These are phyloP conservation scores for Salmo trutta DNA, from an alignment of 2,797 vertebrate genomes.

Conservation along the genomic window DNA sequence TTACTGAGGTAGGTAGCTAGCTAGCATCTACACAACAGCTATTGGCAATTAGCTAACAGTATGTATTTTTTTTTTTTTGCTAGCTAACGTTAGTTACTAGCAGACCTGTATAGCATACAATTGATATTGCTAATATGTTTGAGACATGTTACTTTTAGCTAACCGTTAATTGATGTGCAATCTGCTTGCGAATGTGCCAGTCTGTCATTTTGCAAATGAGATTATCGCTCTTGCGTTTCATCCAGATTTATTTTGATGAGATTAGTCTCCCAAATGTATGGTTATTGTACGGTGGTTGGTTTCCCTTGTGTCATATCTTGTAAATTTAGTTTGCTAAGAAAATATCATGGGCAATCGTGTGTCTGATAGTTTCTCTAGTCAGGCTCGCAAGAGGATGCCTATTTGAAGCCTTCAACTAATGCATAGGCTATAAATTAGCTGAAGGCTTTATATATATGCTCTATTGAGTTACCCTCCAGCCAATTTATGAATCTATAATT, in stretches of 20 bases:
- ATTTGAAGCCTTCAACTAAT: neutral
- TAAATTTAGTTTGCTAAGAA: neutral
- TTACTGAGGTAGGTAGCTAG: neutral
- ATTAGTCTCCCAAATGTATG: neutral
- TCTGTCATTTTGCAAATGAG: neutral
- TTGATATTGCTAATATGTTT: neutral
- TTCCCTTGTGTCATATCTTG: neutral
- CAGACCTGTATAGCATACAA: too few relatives aligned
- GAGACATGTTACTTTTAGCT: neutral
- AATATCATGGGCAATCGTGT: neutral
- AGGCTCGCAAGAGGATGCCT: neutral
- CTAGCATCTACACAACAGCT: neutral
- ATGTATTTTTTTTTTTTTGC: neutral
- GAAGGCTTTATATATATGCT: neutral
- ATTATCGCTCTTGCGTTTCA: neutral
- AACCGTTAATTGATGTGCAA: neutral
- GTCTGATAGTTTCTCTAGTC: neutral
- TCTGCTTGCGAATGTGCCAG: neutral
- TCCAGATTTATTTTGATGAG: neutral
- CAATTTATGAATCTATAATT: neutral
- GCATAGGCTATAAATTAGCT: neutral
- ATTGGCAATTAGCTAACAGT: neutral
- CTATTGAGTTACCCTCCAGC: neutral
- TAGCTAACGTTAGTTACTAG: too few relatives aligned
- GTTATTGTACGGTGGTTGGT: neutral